phyloP scores from a whole-genome alignment of 2,113 vertebrate genomes.

The Nanorana parkeri region DNA sequence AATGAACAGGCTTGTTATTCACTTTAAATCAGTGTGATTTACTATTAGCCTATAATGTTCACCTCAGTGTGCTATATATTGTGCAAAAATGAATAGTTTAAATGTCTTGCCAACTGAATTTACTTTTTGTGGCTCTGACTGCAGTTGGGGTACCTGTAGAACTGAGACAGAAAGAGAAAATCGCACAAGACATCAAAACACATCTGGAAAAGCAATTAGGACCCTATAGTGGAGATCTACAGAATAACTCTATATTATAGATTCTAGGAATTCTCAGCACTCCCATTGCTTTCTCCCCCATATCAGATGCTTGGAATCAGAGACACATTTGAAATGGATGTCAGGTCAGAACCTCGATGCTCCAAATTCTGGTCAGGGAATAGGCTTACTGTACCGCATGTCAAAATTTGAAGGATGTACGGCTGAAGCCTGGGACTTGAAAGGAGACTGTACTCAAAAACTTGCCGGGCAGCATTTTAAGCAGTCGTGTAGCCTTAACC shows the following conservation, averaged over 20 bases:
- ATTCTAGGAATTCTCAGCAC: conserved; percentile 20
- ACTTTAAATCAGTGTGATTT: no score
- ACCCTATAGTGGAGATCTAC: background rate
- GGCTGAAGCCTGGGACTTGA: conserved; percentile 53
- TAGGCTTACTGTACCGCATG: conserved; percentile 43
- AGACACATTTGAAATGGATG: conserved; percentile 52
- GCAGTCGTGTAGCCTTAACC: conserved; percentile 52
- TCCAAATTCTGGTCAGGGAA: conserved; percentile 57
- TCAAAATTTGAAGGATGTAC: conserved; percentile 54
- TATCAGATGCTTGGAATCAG: conserved; percentile 41
- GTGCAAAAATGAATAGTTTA: background rate
- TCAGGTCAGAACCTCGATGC: conserved; percentile 53
- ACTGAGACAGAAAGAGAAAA: background rate
- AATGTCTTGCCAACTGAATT: background rate
- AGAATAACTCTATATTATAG: background rate
- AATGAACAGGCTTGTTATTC: no score
- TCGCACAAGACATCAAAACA: background rate
- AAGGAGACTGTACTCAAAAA: conserved; percentile 54
- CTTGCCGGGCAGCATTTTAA: conserved; percentile 55
- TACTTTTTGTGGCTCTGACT: background rate
- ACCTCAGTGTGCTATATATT: background rate
- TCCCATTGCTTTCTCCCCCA: conserved; percentile 8
- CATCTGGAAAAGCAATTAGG: background rate
- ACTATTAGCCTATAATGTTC: background rate
- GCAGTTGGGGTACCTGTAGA: background rate